Percentiles rank a stretch among this genome's conserved stretches.
These are phyloP conservation scores for Brienomyrus brachyistius DNA, from an alignment of 2,113 vertebrate genomes.

Conservation along the genomic window DNA sequence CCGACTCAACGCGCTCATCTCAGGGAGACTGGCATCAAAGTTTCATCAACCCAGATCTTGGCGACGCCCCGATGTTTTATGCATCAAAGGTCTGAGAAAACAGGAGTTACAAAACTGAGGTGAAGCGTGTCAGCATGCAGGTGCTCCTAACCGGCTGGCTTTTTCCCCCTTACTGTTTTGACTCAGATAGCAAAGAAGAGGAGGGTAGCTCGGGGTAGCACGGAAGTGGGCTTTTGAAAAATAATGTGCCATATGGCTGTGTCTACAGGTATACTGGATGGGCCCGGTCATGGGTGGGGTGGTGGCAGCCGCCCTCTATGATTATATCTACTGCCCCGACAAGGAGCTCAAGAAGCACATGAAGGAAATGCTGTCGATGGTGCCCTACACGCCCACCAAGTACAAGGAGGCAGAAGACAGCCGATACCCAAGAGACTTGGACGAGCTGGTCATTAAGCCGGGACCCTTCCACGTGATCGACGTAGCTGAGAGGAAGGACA, in stretches of 20 bases:
- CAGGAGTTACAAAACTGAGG: background rate
- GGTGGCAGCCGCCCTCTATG: slow-evolving; percentile 51
- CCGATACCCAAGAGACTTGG: slow-evolving; percentile 62
- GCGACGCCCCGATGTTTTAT: slow-evolving; percentile 18
- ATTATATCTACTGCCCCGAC: slow-evolving; percentile 57
- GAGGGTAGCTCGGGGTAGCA: too few species aligned
- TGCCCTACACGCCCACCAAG: slow-evolving; percentile 60
- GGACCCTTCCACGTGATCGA: slow-evolving; percentile 69
- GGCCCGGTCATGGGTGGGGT: slow-evolving; percentile 52
- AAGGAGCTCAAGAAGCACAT: slow-evolving; percentile 46
- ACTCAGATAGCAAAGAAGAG: background rate
- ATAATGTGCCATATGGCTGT: background rate
- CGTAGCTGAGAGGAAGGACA: slow-evolving; percentile 70
- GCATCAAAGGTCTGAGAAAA: slow-evolving; percentile 10
- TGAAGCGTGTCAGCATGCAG: slow-evolving; percentile 5
- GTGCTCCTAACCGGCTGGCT: background rate
- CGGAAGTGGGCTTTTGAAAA: background rate
- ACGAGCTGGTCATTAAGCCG: slow-evolving; percentile 72
- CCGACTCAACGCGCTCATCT: background rate
- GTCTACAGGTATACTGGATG: slow-evolving; percentile 58
- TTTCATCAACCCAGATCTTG: background rate
- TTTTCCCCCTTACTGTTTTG: background rate
- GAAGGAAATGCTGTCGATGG: slow-evolving; percentile 67
- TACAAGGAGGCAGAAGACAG: slow-evolving; percentile 69
- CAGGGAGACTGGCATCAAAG: slow-evolving; percentile 12